Evolutionary conservation across 2,113 vertebrate genomes (phyloP).

Genomic region (Clinocottus analis): DNA sequence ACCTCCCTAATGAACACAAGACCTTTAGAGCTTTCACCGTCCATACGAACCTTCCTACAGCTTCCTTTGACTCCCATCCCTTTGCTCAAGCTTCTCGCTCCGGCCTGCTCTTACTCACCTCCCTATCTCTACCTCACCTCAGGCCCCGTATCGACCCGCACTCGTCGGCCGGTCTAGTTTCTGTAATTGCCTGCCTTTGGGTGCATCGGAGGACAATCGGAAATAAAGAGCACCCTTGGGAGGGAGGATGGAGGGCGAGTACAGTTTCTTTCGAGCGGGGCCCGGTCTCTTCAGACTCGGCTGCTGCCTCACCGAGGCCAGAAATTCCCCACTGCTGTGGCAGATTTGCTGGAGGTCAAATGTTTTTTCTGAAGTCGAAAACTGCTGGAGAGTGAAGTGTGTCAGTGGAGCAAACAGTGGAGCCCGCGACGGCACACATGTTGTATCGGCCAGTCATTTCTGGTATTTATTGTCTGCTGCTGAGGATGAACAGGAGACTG

Average conservation of each 20-base stretch:
- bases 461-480: constrained; percentile 18
- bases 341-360: constrained; percentile 42
- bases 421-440: not conserved
- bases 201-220: constrained; percentile 29
- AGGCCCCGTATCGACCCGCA: constrained; percentile 43
- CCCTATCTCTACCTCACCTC: constrained; percentile 16
- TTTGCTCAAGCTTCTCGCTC: not conserved
- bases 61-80: not conserved
- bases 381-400: constrained; percentile 41
- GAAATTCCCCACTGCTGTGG: constrained; percentile 45
- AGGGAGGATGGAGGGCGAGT: constrained; percentile 14
- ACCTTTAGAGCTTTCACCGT: constrained; percentile 40
- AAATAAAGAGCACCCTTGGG: constrained; percentile 55
- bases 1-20: constrained; percentile 87
- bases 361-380: constrained; percentile 23
- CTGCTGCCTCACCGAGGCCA: constrained; percentile 40
- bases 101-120: constrained; percentile 21
- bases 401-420: constrained; percentile 44
- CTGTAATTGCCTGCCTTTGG: constrained; percentile 40
- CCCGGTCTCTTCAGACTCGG: constrained; percentile 24
- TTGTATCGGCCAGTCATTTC: not conserved
- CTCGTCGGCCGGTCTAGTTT: constrained; percentile 53
- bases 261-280: not conserved
- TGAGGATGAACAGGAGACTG: not conserved
- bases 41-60: not conserved